phyloP scores from a whole-genome alignment of 2,113 vertebrate genomes.

The Leuciscus idus region DNA sequence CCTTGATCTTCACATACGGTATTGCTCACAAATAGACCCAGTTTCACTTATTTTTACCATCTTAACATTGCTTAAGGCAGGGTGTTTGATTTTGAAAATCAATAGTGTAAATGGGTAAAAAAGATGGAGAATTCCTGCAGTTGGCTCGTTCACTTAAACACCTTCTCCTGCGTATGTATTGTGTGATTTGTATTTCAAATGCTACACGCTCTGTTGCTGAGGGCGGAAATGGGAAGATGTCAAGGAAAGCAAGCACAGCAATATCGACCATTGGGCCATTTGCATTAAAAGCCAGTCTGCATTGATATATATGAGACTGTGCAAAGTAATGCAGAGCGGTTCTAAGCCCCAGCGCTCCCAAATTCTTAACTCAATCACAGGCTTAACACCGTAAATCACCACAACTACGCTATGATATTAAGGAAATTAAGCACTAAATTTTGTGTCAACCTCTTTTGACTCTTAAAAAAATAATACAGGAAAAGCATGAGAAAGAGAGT shows the following conservation, averaged over 20 bases:
- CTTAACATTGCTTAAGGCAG: conserved; percentile 24
- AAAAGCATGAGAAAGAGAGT: conserved; percentile 45
- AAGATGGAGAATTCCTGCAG: conserved; percentile 24
- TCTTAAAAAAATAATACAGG: neutral
- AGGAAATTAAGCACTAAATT: conserved; percentile 73
- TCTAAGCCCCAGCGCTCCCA: neutral
- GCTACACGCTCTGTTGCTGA: conserved; percentile 26
- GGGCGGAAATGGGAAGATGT: conserved; percentile 53
- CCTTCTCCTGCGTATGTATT: neutral
- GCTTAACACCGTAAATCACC: conserved; percentile 11
- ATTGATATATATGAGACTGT: conserved; percentile 60
- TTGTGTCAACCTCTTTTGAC: conserved; percentile 32
- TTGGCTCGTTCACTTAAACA: neutral
- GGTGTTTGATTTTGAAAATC: conserved; percentile 43
- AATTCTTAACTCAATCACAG: conserved; percentile 12
- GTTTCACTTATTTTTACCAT: neutral
- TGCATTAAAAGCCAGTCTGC: conserved; percentile 65
- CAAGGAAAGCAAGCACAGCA: conserved; percentile 69
- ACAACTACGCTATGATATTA: conserved; percentile 66
- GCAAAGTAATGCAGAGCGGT: conserved; percentile 38
- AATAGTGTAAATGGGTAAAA: conserved; percentile 41
- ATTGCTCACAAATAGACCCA: neutral
- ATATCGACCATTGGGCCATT: conserved; percentile 63
- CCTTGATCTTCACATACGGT: neutral
- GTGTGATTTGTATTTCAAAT: conserved; percentile 47